Evolutionary conservation across 2,888 invertebrate species (phyloP).

Genomic region (Fissipunctia ypsillon): DNA sequence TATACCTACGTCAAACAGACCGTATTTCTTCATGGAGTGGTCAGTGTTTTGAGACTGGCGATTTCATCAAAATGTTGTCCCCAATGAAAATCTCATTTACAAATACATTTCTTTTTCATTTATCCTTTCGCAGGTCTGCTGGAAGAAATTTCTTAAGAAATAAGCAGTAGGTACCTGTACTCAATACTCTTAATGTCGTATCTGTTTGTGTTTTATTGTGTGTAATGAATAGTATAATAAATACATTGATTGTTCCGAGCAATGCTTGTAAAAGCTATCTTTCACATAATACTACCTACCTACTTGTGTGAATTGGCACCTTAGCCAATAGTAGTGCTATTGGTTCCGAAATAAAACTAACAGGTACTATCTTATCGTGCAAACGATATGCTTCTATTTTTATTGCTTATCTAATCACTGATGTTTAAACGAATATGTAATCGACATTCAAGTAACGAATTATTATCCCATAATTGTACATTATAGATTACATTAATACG

Average conservation of each 20-base stretch:
- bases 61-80: neutral
- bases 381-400: conserved; percentile 38
- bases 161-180: too few relatives aligned
- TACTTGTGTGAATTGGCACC: neutral
- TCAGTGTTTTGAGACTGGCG: neutral
- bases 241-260: neutral
- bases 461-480: conserved; percentile 24
- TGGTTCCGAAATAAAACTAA: conserved; percentile 10
- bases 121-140: too few relatives aligned
- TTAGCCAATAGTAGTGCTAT: conserved; percentile 1
- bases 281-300: neutral
- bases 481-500: conserved; percentile 28
- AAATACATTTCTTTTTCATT: too few relatives aligned
- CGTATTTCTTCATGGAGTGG: neutral
- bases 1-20: neutral
- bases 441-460: conserved; percentile 30
- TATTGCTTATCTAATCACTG: conserved; percentile 41
- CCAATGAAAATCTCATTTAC: neutral
- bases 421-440: conserved; percentile 18
- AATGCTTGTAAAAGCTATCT: neutral
- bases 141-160: too few relatives aligned
- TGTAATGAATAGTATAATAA: too few relatives aligned
- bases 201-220: too few relatives aligned
- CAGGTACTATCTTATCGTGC: conserved; percentile 21
- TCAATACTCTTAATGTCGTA: too few relatives aligned